Base-by-base conservation (phyloP, 2,888 invertebrate species). In the Tinea pellionella region DNA sequence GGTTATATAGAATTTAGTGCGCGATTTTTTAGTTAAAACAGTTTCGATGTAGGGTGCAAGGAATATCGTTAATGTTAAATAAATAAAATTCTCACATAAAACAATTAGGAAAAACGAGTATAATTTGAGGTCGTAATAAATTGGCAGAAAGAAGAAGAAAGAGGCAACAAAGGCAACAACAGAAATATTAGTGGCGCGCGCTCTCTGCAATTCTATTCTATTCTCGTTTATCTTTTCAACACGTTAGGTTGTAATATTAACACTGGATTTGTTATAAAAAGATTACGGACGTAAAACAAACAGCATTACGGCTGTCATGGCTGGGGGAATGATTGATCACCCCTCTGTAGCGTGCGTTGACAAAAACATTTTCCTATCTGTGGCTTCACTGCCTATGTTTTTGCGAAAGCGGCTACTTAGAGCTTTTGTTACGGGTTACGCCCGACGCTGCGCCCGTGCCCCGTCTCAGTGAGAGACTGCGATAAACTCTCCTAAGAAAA, bases 381-480 rank as follows among this genome's bases (percentile, higher is more conserved):
- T 51, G 59, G 57, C 61, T 41, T 60, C 15, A 29, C 64, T 63
- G 66, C 63, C 66, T 63, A 63, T 66, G 71, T 72, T 72, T 72
- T 70, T 71, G 70, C 63, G 63, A 61, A 47, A 55, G 53, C 19
- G 62, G 61, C 67, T 64, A 65, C 64, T 69, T 68, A 67, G 65
- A 62, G 65, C 67, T 62, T 65, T 70, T 70, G 70, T 68, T 63
- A 59, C 43, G 16, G 30, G 57, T 57, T 29, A 24, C 43, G 57
- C 64, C 64, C 37, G 9, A 37, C 37, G 9, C 11, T 37, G 37
- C n/a, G 65, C 64, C 65, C 55, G 13, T 16, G 41, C 55, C 29
- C 58, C 32, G 29, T 29, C 9, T 37, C 37, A 37, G 37, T 12
- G n/a, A 37, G 37, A 12, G 29, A 55, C 37, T 37, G 37, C 37